These are phyloP conservation scores for Elephas maximus DNA, from an alignment of 2,113 vertebrate species.

Conservation along the genomic window DNA sequence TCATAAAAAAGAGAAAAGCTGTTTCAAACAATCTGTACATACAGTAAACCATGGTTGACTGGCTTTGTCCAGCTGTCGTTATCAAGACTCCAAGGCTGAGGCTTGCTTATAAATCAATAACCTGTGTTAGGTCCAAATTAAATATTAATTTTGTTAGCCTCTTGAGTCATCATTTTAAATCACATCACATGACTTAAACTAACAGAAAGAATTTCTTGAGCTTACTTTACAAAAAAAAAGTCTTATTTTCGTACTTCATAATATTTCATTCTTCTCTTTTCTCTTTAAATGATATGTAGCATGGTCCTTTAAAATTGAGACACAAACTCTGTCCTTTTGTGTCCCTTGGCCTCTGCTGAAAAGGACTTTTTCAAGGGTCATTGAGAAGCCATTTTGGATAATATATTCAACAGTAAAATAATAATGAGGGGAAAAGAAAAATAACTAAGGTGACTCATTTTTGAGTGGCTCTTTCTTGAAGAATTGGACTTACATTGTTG, in stretches of 20 bases:
- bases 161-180: neutral
- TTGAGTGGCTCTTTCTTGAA: neutral
- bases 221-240: neutral
- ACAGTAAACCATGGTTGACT: neutral
- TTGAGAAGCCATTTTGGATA: neutral
- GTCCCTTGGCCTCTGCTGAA: neutral
- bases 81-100: neutral
- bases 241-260: neutral
- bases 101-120: conserved; percentile 1
- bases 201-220: neutral
- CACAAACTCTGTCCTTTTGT: neutral
- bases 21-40: neutral
- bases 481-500: neutral
- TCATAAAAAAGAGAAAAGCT: neutral
- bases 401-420: neutral
- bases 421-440: neutral
- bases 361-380: neutral
- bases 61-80: neutral
- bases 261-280: neutral
- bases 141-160: neutral
- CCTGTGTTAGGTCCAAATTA: neutral
- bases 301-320: neutral
- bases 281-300: neutral
- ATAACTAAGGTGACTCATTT: neutral
- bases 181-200: neutral